Conservation (phyloP, 2,888 invertebrate species). For the Chesias legatella region DNA sequence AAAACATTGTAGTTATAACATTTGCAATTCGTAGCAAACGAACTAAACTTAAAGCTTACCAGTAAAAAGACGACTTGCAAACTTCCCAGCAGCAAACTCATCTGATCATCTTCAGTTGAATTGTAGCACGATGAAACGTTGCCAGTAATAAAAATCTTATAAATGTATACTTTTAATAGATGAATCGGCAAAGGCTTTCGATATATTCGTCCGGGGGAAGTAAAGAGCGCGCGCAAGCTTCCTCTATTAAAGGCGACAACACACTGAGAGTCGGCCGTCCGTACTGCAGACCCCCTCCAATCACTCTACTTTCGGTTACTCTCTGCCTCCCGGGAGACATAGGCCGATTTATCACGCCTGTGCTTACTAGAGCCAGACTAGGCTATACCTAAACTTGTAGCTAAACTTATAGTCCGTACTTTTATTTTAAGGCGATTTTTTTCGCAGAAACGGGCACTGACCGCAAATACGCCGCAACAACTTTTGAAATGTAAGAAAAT, state of each 20-base stretch:
- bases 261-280: conserved; percentile 54
- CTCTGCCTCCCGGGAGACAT: conserved; percentile 64
- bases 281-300: conserved; percentile 63
- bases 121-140: conserved; percentile 34
- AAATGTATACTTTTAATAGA: conserved; percentile 28
- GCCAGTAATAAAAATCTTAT: conserved; percentile 25
- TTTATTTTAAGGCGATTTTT: conserved; percentile 27
- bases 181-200: conserved; percentile 32
- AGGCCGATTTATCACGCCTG: conserved; percentile 66
- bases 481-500: conserved; percentile 29
- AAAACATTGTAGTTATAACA: not conserved
- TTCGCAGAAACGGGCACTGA: conserved; percentile 41
- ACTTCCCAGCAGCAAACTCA: conserved; percentile 36
- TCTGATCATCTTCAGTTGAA: conserved; percentile 39
- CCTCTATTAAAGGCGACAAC: conserved; percentile 58
- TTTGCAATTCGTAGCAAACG: not conserved
- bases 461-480: conserved; percentile 50
- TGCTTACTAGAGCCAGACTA: conserved; percentile 17
- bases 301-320: conserved; percentile 72
- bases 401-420: conserved; percentile 26
- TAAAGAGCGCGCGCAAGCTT: conserved; percentile 52
- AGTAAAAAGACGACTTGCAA: conserved; percentile 32
- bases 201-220: conserved; percentile 24
- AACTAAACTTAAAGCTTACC: conserved; percentile 42
- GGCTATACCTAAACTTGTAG: conserved; percentile 2